Evolutionary conservation across 2,797 vertebrate species (phyloP), one percentile per base, ranked within the genome.

Genomic region (Anguilla marmorata): DNA sequence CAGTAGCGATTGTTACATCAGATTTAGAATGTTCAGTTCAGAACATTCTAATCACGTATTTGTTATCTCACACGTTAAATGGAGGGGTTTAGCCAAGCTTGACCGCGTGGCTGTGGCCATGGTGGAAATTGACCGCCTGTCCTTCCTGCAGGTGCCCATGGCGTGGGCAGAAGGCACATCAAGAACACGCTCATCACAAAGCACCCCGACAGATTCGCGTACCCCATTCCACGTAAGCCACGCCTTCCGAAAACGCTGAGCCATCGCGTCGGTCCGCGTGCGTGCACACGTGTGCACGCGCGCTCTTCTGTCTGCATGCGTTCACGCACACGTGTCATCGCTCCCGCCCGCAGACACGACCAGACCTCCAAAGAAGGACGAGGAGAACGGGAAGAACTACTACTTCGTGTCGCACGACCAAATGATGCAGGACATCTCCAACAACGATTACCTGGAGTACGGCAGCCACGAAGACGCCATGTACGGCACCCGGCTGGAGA

Each of bases 371-470:
- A 99, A 99, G 96, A 99, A 99, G 95, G 98, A 99, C 76, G 98
- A 99, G 96, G 98, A 99, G 96, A 98, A 98, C 85, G 98, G 98
- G 89, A 99, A 99, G 94, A 99, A 98, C 94, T 99, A 99, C 94
- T 98, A 96, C 96, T 99, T 99, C 88, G 98, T 99, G 90, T 98
- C 98, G 88, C 98, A 99, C 87, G 98, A 99, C 94, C 98, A 99
- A 97, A 99, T 99, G 98, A 99, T 99, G 98, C 97, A 98, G 96
- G 98, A 99, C 97, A 99, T 99, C 95, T 98, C 98, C 93, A 99
- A 98, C 96, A 99, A 99, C 80, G 98, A 99, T 91, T 99, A 99
- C 95, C 96, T 99, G 96, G 98, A 99, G 95, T 99, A 99, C 52
- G 98, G 98, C 94, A 99, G 98, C 96, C 98, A 99, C 9, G 98